These are phyloP conservation scores for Sigmodon hispidus DNA, from an alignment of 2,113 vertebrate genomes.

Conservation along the genomic window DNA sequence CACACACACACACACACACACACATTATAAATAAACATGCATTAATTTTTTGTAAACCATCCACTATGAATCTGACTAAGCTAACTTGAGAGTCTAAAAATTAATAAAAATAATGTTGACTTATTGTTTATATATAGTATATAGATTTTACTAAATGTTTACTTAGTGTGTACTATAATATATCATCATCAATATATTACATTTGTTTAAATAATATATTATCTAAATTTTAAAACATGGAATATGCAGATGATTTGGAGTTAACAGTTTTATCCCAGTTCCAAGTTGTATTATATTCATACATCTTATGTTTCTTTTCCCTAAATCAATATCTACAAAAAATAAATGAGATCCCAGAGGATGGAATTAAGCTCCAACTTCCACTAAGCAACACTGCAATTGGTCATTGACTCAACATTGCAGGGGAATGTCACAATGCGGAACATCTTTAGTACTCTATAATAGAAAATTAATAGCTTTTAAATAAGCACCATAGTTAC, in stretches of 20 bases:
- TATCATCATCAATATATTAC: conserved; percentile 70
- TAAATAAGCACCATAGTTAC: conserved; percentile 93
- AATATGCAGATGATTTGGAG: conserved; percentile 85
- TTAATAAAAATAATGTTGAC: not conserved
- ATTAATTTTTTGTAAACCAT: conserved; percentile 53
- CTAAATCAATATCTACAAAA: conserved; percentile 99
- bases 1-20: not conserved
- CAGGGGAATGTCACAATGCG: conserved; percentile 92
- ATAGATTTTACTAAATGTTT: conserved; percentile 69
- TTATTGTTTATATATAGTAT: conserved; percentile 46
- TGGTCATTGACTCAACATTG: conserved; percentile 95
- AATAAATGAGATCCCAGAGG: conserved; percentile 99
- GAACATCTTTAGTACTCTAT: conserved; percentile 95
- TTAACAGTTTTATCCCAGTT: conserved; percentile 91
- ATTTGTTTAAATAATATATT: not conserved
- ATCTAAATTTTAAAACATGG: conserved; percentile 53
- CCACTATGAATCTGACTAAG: not conserved
- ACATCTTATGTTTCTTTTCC: conserved; percentile 90
- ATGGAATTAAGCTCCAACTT: conserved; percentile 91
- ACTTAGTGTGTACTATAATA: conserved; percentile 63
- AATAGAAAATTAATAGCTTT: conserved; percentile 98
- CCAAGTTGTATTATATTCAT: conserved; percentile 90
- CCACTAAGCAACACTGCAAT: conserved; percentile 90
- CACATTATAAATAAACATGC: not conserved
- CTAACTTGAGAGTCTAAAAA: conserved; percentile 46